Evolutionary conservation across 2,888 invertebrate species (phyloP), one percentile per base, ranked within the genome.

Genomic region (Lithophane ornitopus): DNA sequence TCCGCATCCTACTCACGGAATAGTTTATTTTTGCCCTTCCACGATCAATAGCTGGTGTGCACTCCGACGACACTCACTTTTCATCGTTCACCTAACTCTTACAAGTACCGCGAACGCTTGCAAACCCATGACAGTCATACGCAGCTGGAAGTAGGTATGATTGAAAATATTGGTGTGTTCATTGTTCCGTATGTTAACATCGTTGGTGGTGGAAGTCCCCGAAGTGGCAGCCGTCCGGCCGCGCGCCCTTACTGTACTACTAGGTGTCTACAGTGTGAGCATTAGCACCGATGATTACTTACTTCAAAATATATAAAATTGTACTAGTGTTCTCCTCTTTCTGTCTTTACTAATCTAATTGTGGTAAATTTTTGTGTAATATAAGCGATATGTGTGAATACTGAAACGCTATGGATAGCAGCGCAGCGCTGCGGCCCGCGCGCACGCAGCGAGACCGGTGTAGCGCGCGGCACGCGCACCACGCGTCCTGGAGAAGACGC

Each of bases 221-320:
- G 77, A 80, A 78, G 86, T 80, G 86, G 74, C 86, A 75, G 86
- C 62, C 74, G 86, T 58, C 54, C 52, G 74, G 56, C 65, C 76
- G 78, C 70, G 77, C 82, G 68, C 71, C 49, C 46, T 49, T 70
- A 54, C 41, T 59, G 49, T 76, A 77, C 22, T 76, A n/a, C 68
- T 69, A 74, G 74, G 70, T 82, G 74, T 79, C 62, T 76, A 70
- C 79, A 73, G 71, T 81, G 70, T 70, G 66, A 69, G 63, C 71
- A 80, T 73, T 79, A 80, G 86, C 74, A 79, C 84, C 77, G 78
- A 76, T 56, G 44, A 59, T 58, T 52, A 73, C 74, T 74, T 85
- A 84, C 39, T 6, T 34, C 0, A 34, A n/a, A 72, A 39, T 78
- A 52, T 78, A 52, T 74, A 41, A 67, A 44, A 46, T 78, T 85